These are phyloP conservation scores for Acrobasis suavella DNA, from an alignment of 2,888 invertebrate species.

Conservation along the genomic window DNA sequence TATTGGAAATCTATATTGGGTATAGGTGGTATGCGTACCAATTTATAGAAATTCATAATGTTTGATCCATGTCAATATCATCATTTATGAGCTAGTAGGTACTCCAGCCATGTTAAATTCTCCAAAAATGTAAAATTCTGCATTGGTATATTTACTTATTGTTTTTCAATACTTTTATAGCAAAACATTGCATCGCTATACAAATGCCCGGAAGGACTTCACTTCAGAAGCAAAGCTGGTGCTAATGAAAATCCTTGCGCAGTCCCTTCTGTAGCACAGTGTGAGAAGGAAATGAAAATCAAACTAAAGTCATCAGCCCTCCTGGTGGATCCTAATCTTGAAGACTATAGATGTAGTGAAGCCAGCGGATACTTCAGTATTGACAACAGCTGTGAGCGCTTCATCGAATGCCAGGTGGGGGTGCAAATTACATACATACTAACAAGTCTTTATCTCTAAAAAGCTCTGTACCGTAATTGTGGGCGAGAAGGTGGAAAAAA, in stretches of 20 bases:
- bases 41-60: too few relatives aligned
- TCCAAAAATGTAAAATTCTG: too few relatives aligned
- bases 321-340: not conserved
- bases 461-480: too few relatives aligned
- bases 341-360: not conserved
- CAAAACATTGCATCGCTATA: not conserved
- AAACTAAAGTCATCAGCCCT: not conserved
- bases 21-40: too few relatives aligned
- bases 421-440: too few relatives aligned
- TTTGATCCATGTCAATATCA: too few relatives aligned
- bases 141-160: too few relatives aligned
- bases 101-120: too few relatives aligned
- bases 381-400: not conserved
- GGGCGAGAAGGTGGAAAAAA: too few relatives aligned
- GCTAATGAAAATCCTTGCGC: constrained; percentile 3
- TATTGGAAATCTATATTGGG: too few relatives aligned
- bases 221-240: not conserved
- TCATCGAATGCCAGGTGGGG: constrained; percentile 4
- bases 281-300: not conserved
- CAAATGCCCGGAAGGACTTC: not conserved
- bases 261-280: not conserved
- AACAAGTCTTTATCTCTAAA: too few relatives aligned
- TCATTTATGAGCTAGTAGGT: too few relatives aligned
- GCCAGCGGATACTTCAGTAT: constrained; percentile 1
- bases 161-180: not conserved